phyloP scores from a whole-genome alignment of 1,140 invertebrate genomes.

The Riptortus pedestris region DNA sequence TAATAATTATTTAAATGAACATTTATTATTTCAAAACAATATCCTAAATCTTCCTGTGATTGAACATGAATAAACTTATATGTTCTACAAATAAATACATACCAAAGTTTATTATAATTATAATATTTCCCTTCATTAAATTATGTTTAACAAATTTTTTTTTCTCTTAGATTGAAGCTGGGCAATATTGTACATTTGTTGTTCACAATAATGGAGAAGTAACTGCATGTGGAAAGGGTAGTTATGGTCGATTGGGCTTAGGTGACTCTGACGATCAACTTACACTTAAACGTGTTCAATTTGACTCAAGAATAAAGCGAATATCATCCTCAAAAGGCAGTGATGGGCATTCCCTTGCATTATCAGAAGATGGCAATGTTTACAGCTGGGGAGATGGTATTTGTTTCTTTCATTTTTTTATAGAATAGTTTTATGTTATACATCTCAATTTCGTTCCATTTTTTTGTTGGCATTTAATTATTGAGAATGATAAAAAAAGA shows the following conservation, averaged over 20 bases:
- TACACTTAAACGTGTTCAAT: slow-evolving; percentile 41
- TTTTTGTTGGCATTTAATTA: no score
- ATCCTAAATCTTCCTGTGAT: no score
- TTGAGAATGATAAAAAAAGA: no score
- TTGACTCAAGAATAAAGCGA: slow-evolving; percentile 40
- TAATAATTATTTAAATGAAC: no score
- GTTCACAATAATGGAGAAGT: slow-evolving; percentile 47
- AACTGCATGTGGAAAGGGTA: slow-evolving; percentile 50
- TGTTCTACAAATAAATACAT: no score
- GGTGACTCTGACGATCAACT: slow-evolving; percentile 48
- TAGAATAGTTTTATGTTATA: no score
- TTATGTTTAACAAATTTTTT: no score
- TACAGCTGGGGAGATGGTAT: slow-evolving; percentile 56
- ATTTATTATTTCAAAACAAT: no score
- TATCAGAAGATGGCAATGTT: slow-evolving; percentile 47
- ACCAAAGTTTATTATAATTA: no score
- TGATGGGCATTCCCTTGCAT: slow-evolving; percentile 50
- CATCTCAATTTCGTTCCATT: no score
- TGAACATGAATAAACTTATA: no score
- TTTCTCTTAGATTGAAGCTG: slow-evolving; percentile 55
- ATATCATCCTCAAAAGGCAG: slow-evolving; percentile 49
- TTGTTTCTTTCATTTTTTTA: slow-evolving; percentile 24
- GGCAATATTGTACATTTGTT: slow-evolving; percentile 56
- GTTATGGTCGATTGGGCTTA: slow-evolving; percentile 46
- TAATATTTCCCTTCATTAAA: no score